These are phyloP conservation scores for Diuraphis noxia DNA, from an alignment of 1,140 invertebrate species.

Conservation along the genomic window DNA sequence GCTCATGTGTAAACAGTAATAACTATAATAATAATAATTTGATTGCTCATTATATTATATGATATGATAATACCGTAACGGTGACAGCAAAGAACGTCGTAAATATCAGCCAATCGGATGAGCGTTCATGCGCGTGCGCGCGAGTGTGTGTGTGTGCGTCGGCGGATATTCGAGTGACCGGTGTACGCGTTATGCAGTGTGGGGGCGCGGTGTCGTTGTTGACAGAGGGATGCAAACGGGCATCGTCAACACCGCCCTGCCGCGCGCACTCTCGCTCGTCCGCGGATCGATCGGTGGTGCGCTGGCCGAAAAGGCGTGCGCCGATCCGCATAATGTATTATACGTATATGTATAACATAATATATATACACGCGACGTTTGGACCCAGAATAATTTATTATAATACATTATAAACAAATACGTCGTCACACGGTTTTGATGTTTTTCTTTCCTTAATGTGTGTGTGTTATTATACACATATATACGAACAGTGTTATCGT, in stretches of 20 bases:
- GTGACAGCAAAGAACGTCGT: background rate
- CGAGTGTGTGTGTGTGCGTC: background rate
- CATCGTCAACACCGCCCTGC: background rate
- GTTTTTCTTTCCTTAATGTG: background rate
- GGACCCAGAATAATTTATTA: background rate
- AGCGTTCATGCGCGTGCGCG: background rate
- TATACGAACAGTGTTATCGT: background rate
- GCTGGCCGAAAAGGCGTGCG: background rate
- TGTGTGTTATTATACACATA: background rate
- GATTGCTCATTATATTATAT: background rate
- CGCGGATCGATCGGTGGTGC: background rate
- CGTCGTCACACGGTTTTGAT: background rate
- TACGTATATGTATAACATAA: background rate
- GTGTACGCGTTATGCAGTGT: background rate
- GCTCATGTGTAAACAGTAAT: background rate
- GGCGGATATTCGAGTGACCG: background rate
- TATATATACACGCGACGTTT: background rate
- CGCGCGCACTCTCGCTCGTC: background rate
- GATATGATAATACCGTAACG: background rate
- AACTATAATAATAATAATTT: background rate
- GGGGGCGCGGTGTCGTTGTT: background rate
- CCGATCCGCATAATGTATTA: background rate
- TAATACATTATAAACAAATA: background rate
- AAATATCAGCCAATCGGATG: background rate
- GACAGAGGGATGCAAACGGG: background rate